These are phyloP conservation scores for Telmatochromis sp. DNA, from an alignment of 2,113 vertebrate genomes.

Conservation along the genomic window DNA sequence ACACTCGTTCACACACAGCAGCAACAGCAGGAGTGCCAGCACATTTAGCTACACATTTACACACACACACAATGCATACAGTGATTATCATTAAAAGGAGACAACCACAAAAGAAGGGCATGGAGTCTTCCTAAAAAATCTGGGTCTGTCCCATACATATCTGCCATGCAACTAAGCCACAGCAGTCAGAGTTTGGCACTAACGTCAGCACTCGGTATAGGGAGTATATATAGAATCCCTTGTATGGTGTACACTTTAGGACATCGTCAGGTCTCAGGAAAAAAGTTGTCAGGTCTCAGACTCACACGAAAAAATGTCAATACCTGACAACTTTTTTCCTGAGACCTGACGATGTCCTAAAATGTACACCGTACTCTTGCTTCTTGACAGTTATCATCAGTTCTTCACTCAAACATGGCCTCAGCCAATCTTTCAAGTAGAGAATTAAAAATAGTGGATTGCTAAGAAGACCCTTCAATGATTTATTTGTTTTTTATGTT, in stretches of 20 bases:
- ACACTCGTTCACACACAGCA: background rate
- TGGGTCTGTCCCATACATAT: background rate
- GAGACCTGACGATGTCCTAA: too few species aligned
- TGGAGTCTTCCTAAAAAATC: background rate
- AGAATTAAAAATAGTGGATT: background rate
- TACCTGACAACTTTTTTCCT: too few species aligned
- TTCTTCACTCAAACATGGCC: background rate
- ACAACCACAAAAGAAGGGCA: background rate
- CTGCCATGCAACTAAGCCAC: background rate
- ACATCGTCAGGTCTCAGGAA: too few species aligned
- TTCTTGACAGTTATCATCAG: background rate
- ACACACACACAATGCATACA: background rate
- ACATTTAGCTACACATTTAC: background rate
- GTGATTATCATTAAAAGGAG: constrained; percentile 1
- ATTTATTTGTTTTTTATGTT: background rate
- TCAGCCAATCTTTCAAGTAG: background rate
- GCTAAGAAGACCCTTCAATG: background rate
- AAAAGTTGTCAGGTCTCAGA: too few species aligned
- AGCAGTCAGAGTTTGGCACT: background rate
- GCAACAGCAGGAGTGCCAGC: background rate
- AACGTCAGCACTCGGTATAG: background rate
- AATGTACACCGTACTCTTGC: too few species aligned
- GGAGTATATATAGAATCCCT: background rate
- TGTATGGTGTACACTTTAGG: too few species aligned
- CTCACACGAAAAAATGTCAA: too few species aligned